phyloP scores from a whole-genome alignment of 1,140 invertebrate genomes.

The Apis mellifera region DNA sequence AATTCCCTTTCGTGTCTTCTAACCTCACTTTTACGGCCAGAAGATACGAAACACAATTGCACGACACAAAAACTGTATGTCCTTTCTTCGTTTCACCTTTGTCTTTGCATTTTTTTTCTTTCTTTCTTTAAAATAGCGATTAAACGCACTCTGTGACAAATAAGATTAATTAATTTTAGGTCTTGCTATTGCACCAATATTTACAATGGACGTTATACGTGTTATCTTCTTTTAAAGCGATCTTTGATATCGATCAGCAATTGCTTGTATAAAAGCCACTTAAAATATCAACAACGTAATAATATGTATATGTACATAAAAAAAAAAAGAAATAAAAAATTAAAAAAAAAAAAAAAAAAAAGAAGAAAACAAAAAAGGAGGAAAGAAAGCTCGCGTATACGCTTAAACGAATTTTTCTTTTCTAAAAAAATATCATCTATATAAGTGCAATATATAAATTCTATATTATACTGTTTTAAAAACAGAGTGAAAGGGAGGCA shows the following conservation, averaged over 20 bases:
- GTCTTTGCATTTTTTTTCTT: not conserved
- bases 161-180: constrained; percentile 73
- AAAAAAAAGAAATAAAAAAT: not conserved
- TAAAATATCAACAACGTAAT: constrained; percentile 68
- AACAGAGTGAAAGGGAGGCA: constrained; percentile 3
- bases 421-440: constrained; percentile 56
- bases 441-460: constrained; percentile 46
- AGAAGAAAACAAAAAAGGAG: not conserved
- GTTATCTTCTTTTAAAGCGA: constrained; percentile 56
- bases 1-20: not conserved
- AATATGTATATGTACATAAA: constrained; percentile 56
- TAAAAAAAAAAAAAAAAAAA: constrained; percentile 1
- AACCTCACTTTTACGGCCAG: constrained; percentile 18
- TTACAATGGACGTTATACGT: constrained; percentile 77
- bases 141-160: constrained; percentile 61
- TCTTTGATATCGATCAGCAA: constrained; percentile 56
- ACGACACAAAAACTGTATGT: constrained; percentile 50
- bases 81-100: constrained; percentile 14
- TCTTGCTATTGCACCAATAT: constrained; percentile 77
- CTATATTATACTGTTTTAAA: constrained; percentile 59
- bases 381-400: constrained; percentile 47
- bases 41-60: constrained; percentile 45
- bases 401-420: constrained; percentile 45
- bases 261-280: constrained; percentile 69
- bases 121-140: constrained; percentile 53